Base-by-base conservation (phyloP, 2,797 vertebrate genomes). In the Rhadinocentrus ornatus region DNA sequence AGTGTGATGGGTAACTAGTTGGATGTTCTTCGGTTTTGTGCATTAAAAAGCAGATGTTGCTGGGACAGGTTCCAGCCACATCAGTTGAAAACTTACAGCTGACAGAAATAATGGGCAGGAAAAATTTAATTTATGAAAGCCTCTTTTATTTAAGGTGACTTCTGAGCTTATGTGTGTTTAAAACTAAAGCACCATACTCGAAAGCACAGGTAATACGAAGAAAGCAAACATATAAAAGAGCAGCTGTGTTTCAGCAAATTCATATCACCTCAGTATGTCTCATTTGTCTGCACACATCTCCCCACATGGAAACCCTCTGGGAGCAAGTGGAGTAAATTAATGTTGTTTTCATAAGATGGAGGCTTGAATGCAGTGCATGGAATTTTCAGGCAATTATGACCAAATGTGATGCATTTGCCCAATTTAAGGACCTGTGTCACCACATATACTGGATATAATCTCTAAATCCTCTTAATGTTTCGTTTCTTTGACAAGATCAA, bases 381-480 rank as follows among this genome's bases (percentile, higher is more conserved):
- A 32, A 72, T 84, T 77, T 72, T 31, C 6, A 41, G 27, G 79
- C 79, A 84, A 73, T 80, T 87, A 78, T 75, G 48, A 75, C 54
- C n/a, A 81, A 88, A 81, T 6, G 26, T 78, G 83, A 85, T 71
- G 34, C 59, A 73, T 83, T 67, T 59, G 41, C 59, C 53, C 67
- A 77, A 77, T 76, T 72, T 73, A 78, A 71, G 18, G 71, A 73
- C 29, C 69, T 29, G 54, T 77, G 69, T 84, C 66, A 44, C 65
- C 7, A 50, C 37, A 26, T 72, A 63, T 60, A 34, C 39, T n/a
- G 53, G 62, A 73, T 48, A 82, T 85, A 79, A 90, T 85, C 83
- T 73, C 44, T 78, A 80, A 86, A 85, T 81, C 86, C 75, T 71
- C 80, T 75, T 84, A 83, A 81, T 78, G 76, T 77, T 77, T 80